Conservation (phyloP, 2,888 invertebrate species). For the Nezara viridula region DNA sequence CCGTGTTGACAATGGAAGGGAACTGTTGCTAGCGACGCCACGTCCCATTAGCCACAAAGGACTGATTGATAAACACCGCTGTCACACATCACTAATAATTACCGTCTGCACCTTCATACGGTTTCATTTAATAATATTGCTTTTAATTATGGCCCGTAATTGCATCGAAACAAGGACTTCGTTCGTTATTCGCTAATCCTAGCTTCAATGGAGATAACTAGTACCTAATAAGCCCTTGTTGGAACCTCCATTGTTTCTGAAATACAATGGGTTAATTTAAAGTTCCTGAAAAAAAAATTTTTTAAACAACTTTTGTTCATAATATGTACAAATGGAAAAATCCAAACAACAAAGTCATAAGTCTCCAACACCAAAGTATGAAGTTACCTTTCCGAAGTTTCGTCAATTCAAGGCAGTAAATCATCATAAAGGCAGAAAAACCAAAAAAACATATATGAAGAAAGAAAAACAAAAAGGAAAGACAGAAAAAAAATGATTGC, state of each 20-base stretch:
- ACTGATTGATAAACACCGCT: slow-evolving; percentile 3
- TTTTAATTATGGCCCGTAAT: not conserved
- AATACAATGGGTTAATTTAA: not conserved
- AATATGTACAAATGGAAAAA: too few species aligned
- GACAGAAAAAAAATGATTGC: too few species aligned
- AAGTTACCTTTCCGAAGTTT: too few species aligned
- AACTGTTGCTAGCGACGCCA: not conserved
- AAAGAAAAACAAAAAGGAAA: too few species aligned
- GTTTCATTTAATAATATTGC: not conserved
- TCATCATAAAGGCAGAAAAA: too few species aligned
- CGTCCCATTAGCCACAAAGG: not conserved
- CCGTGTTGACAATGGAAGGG: not conserved
- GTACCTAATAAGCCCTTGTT: not conserved
- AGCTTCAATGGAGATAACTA: not conserved
- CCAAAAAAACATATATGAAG: too few species aligned
- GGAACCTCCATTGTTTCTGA: not conserved
- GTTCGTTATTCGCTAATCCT: not conserved
- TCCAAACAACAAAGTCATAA: too few species aligned
- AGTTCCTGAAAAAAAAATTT: not conserved
- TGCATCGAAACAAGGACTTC: not conserved
- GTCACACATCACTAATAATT: not conserved
- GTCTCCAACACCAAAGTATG: too few species aligned
- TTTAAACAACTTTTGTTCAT: too few species aligned
- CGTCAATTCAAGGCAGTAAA: too few species aligned
- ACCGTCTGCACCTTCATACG: not conserved